phyloP scores from a whole-genome alignment of 2,888 invertebrate genomes.

The Apodemia zela region DNA sequence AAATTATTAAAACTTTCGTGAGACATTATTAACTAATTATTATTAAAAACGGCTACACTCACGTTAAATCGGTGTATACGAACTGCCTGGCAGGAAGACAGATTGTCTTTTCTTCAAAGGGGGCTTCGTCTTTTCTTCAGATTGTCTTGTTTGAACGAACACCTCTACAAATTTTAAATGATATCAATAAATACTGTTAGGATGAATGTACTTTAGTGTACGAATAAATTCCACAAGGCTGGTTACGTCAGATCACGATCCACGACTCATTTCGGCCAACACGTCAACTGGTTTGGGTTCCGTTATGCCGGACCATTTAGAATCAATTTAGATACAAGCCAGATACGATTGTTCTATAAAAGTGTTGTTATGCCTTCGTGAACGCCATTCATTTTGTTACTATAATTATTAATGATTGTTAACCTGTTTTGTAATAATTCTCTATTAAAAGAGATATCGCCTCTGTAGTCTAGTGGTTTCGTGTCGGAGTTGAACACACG shows the following conservation, averaged over 20 bases:
- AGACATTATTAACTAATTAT: no score
- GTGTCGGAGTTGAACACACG: no score
- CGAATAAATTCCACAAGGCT: slow-evolving; percentile 9
- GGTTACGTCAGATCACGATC: slow-evolving; percentile 2
- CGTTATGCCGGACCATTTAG: slow-evolving; percentile 6
- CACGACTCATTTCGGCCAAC: not conserved
- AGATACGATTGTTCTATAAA: slow-evolving; percentile 11
- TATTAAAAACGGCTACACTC: no score
- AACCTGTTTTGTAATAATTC: not conserved
- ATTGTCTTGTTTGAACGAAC: no score
- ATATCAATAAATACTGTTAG: no score
- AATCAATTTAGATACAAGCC: slow-evolving; percentile 3
- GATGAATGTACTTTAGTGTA: not conserved
- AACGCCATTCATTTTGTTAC: not conserved
- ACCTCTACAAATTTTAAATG: no score
- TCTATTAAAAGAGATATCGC: not conserved
- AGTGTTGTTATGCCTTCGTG: not conserved
- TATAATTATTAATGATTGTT: not conserved
- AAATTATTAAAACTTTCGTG: no score
- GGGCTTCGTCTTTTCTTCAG: no score
- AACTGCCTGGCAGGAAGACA: no score
- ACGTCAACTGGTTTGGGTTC: not conserved
- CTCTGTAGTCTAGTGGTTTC: no score
- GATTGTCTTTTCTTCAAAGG: no score
- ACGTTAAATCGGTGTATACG: no score